These are phyloP conservation scores for Siniperca obscura DNA, from an alignment of 2,797 vertebrate species.

Conservation along the genomic window DNA sequence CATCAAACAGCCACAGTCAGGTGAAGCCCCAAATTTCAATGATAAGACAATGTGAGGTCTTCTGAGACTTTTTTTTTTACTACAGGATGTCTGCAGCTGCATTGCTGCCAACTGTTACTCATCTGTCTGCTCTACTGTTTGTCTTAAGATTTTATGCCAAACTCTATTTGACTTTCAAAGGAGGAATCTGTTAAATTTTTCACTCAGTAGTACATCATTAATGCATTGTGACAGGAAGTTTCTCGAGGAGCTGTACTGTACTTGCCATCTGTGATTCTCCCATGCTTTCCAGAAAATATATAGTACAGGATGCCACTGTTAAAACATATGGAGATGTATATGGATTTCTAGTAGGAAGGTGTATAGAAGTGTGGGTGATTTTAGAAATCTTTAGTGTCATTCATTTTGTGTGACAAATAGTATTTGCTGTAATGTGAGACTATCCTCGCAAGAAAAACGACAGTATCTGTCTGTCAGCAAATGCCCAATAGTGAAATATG, in stretches of 20 bases:
- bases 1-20: conserved; percentile 44
- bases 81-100: conserved; percentile 28
- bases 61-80: not conserved
- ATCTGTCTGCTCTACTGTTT: conserved; percentile 51
- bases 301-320: not conserved
- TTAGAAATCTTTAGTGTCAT: not conserved
- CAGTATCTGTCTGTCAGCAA: not conserved
- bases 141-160: conserved; percentile 44
- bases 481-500: not conserved
- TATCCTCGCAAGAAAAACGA: not conserved
- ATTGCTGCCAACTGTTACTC: conserved; percentile 9
- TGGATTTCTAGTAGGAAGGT: not conserved
- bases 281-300: conserved; percentile 8
- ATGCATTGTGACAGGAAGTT: conserved; percentile 47
- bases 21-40: conserved; percentile 4
- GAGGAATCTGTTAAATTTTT: conserved; percentile 48
- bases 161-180: conserved; percentile 59
- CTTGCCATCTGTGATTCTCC: conserved; percentile 26
- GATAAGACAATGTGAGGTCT: conserved; percentile 34
- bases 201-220: conserved; percentile 48
- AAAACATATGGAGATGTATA: not conserved
- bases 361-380: not conserved
- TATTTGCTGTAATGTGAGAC: not conserved
- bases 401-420: not conserved
- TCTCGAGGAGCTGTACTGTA: conserved; percentile 11